A percentile compares a stretch with the other conserved stretches of the same genome.
These are phyloP conservation scores for Nipponacmea schrenckii DNA, from an alignment of 2,888 invertebrate genomes.

Conservation along the genomic window DNA sequence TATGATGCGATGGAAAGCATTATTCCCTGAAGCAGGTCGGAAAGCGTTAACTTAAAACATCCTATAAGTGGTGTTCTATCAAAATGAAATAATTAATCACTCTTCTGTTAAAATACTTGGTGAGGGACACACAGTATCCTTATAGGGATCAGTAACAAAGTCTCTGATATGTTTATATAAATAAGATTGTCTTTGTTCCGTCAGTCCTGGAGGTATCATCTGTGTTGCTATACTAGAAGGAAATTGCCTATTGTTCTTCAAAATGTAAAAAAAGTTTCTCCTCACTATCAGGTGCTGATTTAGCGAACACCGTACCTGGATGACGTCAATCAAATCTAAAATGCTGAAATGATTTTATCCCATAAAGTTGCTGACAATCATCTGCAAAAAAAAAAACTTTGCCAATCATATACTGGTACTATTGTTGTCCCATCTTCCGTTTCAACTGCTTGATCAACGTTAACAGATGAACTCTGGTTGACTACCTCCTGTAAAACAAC, in stretches of 20 bases:
- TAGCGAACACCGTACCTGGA: not conserved
- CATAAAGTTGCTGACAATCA: conserved; percentile 15
- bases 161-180: not conserved
- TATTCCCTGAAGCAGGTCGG: too few species aligned
- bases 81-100: too few species aligned
- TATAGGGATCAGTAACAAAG: not conserved
- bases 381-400: conserved; percentile 12
- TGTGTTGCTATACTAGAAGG: not conserved
- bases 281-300: not conserved
- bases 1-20: too few species aligned
- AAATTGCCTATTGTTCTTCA: not conserved
- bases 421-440: conserved; percentile 16
- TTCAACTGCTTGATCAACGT: conserved; percentile 26
- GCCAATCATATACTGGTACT: conserved; percentile 25
- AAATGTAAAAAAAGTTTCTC: not conserved
- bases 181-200: not conserved
- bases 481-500: conserved; percentile 25
- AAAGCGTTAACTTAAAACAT: too few species aligned
- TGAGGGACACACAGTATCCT: not conserved
- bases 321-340: not conserved
- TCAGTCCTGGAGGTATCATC: not conserved
- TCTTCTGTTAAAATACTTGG: not conserved
- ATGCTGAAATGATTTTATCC: conserved; percentile 14
- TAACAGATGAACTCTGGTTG: conserved; percentile 23
- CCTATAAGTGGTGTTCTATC: too few species aligned